Evolutionary conservation across 64 coral and sea anemone genomes (phyloP), one percentile per base, ranked within the genome.

Genomic region (Porites lutea): DNA sequence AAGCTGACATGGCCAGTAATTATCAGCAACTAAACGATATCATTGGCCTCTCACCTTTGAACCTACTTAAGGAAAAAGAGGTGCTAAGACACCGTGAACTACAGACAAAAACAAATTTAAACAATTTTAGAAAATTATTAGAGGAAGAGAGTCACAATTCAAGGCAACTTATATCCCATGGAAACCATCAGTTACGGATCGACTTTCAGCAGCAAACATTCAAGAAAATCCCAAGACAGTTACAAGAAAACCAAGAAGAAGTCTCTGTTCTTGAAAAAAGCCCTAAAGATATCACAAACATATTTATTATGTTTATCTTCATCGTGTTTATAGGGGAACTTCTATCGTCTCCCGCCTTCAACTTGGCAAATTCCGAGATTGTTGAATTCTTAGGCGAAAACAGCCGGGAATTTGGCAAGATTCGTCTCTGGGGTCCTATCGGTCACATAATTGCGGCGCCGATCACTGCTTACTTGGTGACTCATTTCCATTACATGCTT

Each of bases 381-480:
- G 81, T 83, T 15, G 81, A 83, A 65, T 83, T 67, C 45, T 63
- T 83, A 4, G 81, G 81, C 2, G 81, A 83, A 83, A 83, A 68
- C 43, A 83, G 81, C 44, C 81, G 62, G 7, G 81, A 83, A 13
- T 83, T 67, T 48, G 81, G 81, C 21, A 67, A 48, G 48, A 83
- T 83, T 47, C 43, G 81, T 3, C 81, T 83, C 0, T 83, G 61
- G 61, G 81, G 81, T 0, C 81, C 81, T 49, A 83, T 83, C 19
- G 81, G 81, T 3, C 81, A 83, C 61, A 51, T 83, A 61, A 83
- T 83, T 10, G 44, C 62, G 7, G 81, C 62, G 3, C 81, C 81
- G 2, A n/a, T 18, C 5, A 83, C 81, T 5, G 81, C 81, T 15
- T 2, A 67, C 11, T 51, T 22, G 18, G 46, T 68, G 2, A 68